Conservation (phyloP, 1,140 invertebrate species). For the Drosophila elegans region DNA sequence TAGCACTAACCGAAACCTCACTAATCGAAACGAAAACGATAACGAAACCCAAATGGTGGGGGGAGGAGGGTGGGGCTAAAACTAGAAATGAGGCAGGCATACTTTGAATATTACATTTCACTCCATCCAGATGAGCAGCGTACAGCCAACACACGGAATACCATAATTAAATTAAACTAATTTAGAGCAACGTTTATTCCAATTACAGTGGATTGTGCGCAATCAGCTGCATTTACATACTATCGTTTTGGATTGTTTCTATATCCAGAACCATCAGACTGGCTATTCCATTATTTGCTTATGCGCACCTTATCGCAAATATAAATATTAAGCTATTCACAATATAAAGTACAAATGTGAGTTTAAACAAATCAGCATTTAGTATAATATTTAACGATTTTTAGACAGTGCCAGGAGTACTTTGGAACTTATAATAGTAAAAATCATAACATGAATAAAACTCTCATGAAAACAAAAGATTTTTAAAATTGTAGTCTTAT, state of each 20-base stretch:
- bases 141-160: neutral
- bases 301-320: neutral
- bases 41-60: neutral
- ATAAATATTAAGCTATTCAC: too few species aligned
- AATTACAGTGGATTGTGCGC: neutral
- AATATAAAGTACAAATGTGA: too few species aligned
- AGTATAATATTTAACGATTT: too few species aligned
- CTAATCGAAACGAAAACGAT: neutral
- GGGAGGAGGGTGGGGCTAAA: neutral
- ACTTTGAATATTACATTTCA: neutral
- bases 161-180: slow-evolving; percentile 4
- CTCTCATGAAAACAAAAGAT: too few species aligned
- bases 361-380: too few species aligned
- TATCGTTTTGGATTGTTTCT: neutral
- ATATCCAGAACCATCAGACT: neutral
- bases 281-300: neutral
- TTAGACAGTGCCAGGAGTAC: too few species aligned
- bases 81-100: neutral
- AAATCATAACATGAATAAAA: too few species aligned
- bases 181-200: neutral
- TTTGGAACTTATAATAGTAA: too few species aligned
- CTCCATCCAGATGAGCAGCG: neutral
- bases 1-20: slow-evolving; percentile 2
- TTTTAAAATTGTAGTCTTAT: too few species aligned
- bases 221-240: slow-evolving; percentile 7